A percentile compares a stretch with the other conserved stretches of the same genome.
Conservation (phyloP, 1,140 invertebrate genomes). For the Temnothorax longispinosus region DNA sequence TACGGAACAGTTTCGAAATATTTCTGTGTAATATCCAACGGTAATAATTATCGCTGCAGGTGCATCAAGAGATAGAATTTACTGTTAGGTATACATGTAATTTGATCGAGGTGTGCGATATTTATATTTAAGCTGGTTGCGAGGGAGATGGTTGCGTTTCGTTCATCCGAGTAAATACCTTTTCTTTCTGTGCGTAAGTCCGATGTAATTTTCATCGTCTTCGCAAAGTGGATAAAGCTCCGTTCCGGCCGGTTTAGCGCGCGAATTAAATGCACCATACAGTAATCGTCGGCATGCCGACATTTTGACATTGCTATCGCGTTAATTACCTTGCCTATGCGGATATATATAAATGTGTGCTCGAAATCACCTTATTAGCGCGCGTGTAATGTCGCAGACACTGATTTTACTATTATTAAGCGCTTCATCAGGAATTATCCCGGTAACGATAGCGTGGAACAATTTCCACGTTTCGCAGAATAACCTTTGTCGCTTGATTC, state of each 20-base stretch:
- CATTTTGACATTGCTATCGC: constrained; percentile 14
- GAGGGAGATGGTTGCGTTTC: not conserved
- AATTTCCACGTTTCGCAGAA: constrained; percentile 10
- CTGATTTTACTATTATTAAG: constrained; percentile 40
- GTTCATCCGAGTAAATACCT: not conserved
- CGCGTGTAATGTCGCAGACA: constrained; percentile 4
- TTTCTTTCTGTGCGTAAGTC: not conserved
- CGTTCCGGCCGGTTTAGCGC: not conserved
- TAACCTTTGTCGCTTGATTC: not conserved
- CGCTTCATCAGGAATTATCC: constrained; percentile 21
- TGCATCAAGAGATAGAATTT: not conserved
- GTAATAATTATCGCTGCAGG: not conserved
- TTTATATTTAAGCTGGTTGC: not conserved
- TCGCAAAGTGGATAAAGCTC: not conserved
- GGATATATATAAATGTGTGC: constrained; percentile 40
- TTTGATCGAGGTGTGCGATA: not conserved
- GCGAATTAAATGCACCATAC: constrained; percentile 29
- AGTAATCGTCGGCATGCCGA: not conserved
- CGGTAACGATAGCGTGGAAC: not conserved
- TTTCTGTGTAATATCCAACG: not conserved
- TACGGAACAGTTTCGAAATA: not conserved
- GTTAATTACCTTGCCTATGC: constrained; percentile 32
- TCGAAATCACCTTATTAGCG: constrained; percentile 26
- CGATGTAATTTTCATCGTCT: constrained; percentile 5
- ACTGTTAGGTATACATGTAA: not conserved